Conservation (phyloP, 2,113 vertebrate genomes). For the Himantopus leucocephalus region DNA sequence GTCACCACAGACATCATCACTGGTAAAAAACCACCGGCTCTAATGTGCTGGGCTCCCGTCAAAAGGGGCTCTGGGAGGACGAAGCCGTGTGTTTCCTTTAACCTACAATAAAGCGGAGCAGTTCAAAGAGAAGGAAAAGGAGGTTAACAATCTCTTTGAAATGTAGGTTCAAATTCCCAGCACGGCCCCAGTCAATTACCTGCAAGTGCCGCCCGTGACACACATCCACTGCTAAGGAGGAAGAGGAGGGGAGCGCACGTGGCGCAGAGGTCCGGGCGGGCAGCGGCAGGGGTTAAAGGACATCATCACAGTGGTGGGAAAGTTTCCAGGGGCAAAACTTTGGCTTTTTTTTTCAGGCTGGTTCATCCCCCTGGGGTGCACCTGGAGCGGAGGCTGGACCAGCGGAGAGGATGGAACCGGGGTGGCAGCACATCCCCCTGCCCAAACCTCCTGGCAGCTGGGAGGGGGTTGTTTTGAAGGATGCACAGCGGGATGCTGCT, state of each 20-base stretch:
- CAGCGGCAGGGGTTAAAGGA: not conserved
- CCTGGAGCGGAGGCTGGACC: not conserved
- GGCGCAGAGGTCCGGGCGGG: accelerated
- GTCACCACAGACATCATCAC: accelerated
- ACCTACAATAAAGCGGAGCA: not conserved
- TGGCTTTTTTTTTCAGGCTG: not conserved
- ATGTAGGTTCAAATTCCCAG: conserved; percentile 37
- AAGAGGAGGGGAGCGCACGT: not conserved
- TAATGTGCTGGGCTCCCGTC: not conserved
- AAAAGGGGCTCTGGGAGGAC: not conserved
- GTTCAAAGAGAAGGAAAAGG: conserved; percentile 35
- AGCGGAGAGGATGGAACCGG: not conserved
- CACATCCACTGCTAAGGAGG: not conserved
- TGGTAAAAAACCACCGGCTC: not conserved
- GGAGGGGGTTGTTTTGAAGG: not conserved
- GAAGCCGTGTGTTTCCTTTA: not conserved
- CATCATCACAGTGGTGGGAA: not conserved
- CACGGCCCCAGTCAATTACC: conserved; percentile 9
- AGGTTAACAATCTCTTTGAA: conserved; percentile 54
- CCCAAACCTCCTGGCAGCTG: not conserved
- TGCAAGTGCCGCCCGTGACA: not conserved
- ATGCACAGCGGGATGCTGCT: not conserved
- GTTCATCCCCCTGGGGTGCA: not conserved
- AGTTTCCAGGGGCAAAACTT: not conserved
- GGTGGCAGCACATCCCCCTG: not conserved